phyloP scores from a whole-genome alignment of 2,113 vertebrate genomes.

The Aramus guarauna region DNA sequence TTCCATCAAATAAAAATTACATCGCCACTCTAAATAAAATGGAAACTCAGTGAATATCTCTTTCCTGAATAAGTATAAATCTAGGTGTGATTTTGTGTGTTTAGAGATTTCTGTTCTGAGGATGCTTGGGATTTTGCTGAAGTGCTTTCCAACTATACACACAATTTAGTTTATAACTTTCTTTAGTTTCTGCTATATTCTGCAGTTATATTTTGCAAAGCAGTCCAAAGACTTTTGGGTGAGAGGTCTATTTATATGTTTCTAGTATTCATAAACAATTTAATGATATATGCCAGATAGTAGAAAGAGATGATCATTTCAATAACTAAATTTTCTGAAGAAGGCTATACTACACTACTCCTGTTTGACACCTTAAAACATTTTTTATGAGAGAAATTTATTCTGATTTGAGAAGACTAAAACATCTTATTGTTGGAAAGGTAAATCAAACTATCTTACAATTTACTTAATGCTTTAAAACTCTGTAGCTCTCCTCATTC shows the following conservation, averaged over 20 bases:
- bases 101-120: background rate
- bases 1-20: background rate
- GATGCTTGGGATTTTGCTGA: background rate
- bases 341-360: background rate
- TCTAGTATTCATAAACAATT: background rate
- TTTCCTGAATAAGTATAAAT: background rate
- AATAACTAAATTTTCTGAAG: background rate
- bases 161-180: background rate
- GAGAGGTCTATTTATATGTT: background rate
- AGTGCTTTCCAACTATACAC: background rate
- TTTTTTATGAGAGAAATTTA: slow-evolving; percentile 2
- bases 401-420: background rate
- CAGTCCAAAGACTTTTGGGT: background rate
- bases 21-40: background rate
- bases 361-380: background rate
- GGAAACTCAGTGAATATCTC: background rate
- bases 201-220: background rate
- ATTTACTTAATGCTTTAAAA: background rate
- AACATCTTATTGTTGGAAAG: background rate
- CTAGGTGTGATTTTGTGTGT: background rate
- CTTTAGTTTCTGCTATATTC: background rate
- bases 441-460: slow-evolving; percentile 4
- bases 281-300: background rate
- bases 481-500: background rate
- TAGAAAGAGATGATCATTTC: background rate